Base-by-base conservation (phyloP, 2,888 invertebrate genomes). In the Synanthedon vespiformis region DNA sequence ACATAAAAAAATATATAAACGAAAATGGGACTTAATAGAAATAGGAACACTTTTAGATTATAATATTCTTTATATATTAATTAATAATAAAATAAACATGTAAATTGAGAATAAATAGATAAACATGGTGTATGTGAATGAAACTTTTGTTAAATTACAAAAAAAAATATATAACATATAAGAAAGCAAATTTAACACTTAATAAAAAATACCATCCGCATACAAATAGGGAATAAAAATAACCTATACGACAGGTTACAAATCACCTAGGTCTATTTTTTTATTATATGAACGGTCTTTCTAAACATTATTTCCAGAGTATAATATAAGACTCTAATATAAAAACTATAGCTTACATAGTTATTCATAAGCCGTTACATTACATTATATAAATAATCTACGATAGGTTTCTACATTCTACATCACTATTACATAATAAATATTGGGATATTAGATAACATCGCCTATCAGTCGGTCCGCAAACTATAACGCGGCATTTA, bases 401-500 rank as follows among this genome's bases (percentile, higher is more conserved):
- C 61, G 54, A 41, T 77, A 74, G 58, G 53, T 5, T 34, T 18
- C 73, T 74, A 73, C 63, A 40, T 64, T 8, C 81, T 83, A 82
- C 74, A 34, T 34, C 53, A 58, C 77, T 81, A 80, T 73, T 83
- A 83, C 75, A 75, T 52, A 65, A 75, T 78, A 81, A 74, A 80
- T 75, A 84, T 84, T 77, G 79, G 82, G 84, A 78, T 84, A 80
- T 74, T 76, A 67, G 68, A 68, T 80, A 83, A 80, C 81, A 77
- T 80, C 69, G 69, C 70, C 72, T 77, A 81, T 85, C 86, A 86
- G 86, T 86, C 86, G 64, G 74, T 63, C 85, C 86, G 83, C 86
- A 62, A 64, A 61, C 82, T 81, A 83, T 74, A 70, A 61, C 65
- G 83, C 85, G 84, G 82, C 72, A 68, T 80, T 44, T 44, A 44